Base-by-base conservation (phyloP, 2,888 invertebrate genomes). In the Bombylius discolor region DNA sequence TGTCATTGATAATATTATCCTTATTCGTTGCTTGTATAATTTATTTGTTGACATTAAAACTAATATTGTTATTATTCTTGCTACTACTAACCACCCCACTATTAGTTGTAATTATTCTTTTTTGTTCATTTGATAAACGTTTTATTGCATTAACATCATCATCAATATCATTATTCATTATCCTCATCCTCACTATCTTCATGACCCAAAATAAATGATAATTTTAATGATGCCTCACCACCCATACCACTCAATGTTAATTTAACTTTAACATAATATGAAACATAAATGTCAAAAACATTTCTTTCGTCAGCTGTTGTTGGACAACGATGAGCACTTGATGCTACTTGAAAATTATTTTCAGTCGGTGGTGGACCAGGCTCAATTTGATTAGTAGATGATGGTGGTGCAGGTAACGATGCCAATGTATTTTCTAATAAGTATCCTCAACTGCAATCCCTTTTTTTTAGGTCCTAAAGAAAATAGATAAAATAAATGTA, bases 391-490 rank as follows among this genome's bases (percentile, higher is more conserved):
- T 54, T 57, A 5, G 34, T n/a, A 31, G 1, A 23, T 23, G 1
- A 23, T 23, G 3, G 23, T 23, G 1, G 23, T 23, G 23, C 23
- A 23, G 23, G 23, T 23, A 23, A 23, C 3, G 23, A 23, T 3
- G 23, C 23, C 23, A 23, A 1, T 11, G 44, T 23, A 23, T 77
- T 74, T 70, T 83, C 83, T n/a, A 83, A 68, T 84, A 85, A 0
- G 84, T 83, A 64, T 88, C 87, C 70, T 89, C 88, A 8, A 89
- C 77, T 0, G 89, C 89, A 62, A 89, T 88, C 89, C 89, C 89
- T 70, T 89, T 89, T 72, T 89, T 89, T 34, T n/a, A n/a, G n/a
- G 88, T 88, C 9, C 85, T 78, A 51, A 51, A 45, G 23, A 23
- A 23, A 42, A 47, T 23, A 23, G 23, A 23, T 23, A 23, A 23